A percentile compares a stretch with the other conserved stretches of the same genome.
phyloP scores from a whole-genome alignment of 2,797 vertebrate genomes.

The Tympanoctomys barrerae region DNA sequence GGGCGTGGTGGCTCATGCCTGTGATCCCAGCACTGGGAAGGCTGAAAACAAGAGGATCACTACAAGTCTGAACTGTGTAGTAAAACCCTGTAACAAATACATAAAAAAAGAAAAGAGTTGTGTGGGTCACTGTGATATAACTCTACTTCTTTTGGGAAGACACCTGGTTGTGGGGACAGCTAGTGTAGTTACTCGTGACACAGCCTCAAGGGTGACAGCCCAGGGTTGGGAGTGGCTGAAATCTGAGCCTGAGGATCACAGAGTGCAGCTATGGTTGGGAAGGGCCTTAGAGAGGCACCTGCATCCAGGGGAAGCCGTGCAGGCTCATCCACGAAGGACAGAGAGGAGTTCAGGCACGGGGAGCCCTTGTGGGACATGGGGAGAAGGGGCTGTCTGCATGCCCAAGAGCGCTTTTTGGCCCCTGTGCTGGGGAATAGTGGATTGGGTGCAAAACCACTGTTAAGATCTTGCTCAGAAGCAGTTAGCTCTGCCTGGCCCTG shows the following conservation, averaged over 20 bases:
- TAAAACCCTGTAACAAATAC: no score
- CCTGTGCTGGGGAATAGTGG: not conserved
- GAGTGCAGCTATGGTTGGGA: not conserved
- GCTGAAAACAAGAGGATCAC: no score
- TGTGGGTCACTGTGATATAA: not conserved
- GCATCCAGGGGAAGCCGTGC: not conserved
- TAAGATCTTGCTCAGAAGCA: rapidly evolving
- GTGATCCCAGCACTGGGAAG: no score
- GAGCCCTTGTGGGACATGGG: not conserved
- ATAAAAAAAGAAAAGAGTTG: not conserved
- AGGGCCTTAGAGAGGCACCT: not conserved
- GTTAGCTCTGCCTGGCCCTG: not conserved
- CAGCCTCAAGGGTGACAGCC: not conserved
- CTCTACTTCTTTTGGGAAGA: not conserved
- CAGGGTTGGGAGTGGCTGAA: not conserved
- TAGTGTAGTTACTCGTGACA: not conserved
- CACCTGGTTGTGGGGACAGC: not conserved
- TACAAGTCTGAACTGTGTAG: no score
- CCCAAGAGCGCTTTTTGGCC: no score
- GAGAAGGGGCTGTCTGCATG: not conserved
- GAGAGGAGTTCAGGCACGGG: not conserved
- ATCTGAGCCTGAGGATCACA: no score
- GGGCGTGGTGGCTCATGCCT: no score
- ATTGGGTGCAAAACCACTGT: not conserved
- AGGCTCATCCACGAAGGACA: not conserved